Base-by-base conservation (phyloP, 2,113 vertebrate species). In the Podiceps cristatus region DNA sequence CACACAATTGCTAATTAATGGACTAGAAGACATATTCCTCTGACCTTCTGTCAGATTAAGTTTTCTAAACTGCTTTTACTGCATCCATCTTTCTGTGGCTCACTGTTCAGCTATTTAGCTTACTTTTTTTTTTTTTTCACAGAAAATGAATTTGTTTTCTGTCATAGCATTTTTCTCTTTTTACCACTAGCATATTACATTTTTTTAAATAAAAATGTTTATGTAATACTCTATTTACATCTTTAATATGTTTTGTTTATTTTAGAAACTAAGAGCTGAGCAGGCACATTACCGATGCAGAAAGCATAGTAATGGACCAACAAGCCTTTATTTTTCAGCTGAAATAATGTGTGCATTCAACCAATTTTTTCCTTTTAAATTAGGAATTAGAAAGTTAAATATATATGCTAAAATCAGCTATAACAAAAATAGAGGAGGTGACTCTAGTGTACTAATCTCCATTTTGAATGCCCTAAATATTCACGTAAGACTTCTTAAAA, bases 341-440 rank as follows among this genome's bases (percentile, higher is more conserved):
- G 85, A 92, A 96, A 94, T 92, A 92, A 93, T 76, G 60, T 0
- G 8, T 83, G 90, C 74, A 68, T 92, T 90, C 91, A 95, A 96
- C 78, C 72, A 88, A 40, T 10, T 75, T 93, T 96, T 80, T 90
- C 18, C 87, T 86, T 92, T 92, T 83, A 91, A 86, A 95, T 90
- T 77, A 95, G 63, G 88, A 94, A 96, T 95, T 94, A 94, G 33
- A 85, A 95, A 95, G 84, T 91, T 79, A 96, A 96, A 95, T 93
- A 17, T 35, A 64, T 62, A 82, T 69, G 74, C 33, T 85, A 95
- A 94, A 93, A 87, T 35, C 81, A 85, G 3, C 50, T 63, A 25
- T 45, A 93, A 77, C 7, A 62, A 72, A 86, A 69, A 90, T 19
- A 88, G 37, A 93, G 16, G 27, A 73, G 67, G 55, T 67, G 56